A percentile compares a stretch with the other conserved stretches of the same genome.
Evolutionary conservation across 1,140 invertebrate species (phyloP).

Genomic region (Trichonephila inaurata): DNA sequence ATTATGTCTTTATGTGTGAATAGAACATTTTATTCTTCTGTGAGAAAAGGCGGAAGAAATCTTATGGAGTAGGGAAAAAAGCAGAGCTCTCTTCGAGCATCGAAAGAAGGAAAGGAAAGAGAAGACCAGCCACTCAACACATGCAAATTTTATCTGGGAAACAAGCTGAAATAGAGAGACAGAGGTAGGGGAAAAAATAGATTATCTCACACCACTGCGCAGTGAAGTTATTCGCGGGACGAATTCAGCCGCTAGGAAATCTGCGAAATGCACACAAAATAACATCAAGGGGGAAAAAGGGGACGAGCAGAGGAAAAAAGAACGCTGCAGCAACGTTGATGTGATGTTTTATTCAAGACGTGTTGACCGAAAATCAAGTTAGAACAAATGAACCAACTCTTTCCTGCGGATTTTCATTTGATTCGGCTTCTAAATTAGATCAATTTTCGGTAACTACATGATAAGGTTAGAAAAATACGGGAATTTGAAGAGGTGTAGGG

Average conservation of each 20-base stretch:
- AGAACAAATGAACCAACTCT: constrained; percentile 70
- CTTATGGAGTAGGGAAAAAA: neutral
- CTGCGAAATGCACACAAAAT: constrained; percentile 48
- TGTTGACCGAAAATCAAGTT: constrained; percentile 76
- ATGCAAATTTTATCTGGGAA: constrained; percentile 51
- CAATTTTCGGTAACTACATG: constrained; percentile 77
- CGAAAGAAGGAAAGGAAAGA: constrained; percentile 15
- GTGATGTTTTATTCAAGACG: constrained; percentile 77
- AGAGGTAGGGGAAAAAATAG: neutral
- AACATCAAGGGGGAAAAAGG: constrained; percentile 48
- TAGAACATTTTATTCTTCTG: neutral
- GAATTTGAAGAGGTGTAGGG: constrained; percentile 4
- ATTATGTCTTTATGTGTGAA: neutral
- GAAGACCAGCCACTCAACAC: constrained; percentile 46
- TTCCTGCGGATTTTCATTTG: constrained; percentile 58
- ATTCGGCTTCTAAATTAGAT: constrained; percentile 68
- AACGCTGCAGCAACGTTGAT: constrained; percentile 12
- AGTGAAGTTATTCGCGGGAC: constrained; percentile 18
- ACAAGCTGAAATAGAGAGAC: neutral
- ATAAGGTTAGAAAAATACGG: constrained; percentile 74
- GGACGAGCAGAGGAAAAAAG: neutral
- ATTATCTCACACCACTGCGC: constrained; percentile 47
- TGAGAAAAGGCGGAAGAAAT: neutral
- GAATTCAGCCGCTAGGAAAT: constrained; percentile 63
- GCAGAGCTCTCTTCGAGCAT: neutral